Conservation (phyloP, 2,797 vertebrate genomes). For the Octomys mimax region DNA sequence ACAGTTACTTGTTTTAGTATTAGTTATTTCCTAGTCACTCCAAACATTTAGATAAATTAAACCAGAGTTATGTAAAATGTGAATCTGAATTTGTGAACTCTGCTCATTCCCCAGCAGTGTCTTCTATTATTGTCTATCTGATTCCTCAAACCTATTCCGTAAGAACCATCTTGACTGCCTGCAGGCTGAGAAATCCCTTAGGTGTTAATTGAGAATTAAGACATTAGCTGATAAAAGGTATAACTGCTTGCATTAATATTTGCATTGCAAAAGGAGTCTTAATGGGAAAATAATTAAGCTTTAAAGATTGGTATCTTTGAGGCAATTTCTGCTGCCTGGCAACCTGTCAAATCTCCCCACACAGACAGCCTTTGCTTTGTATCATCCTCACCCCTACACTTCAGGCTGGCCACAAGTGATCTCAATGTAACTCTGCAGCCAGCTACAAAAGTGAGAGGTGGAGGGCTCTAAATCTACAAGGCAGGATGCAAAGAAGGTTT, state of each 20-base stretch:
- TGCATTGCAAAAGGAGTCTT: conserved; percentile 76
- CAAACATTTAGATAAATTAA: conserved; percentile 8
- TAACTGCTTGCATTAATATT: conserved; percentile 77
- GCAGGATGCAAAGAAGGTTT: conserved; percentile 1
- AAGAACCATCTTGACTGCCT: conserved; percentile 51
- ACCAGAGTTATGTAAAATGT: neutral
- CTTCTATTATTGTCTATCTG: neutral
- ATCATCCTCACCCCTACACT: neutral
- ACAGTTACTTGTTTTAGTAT: conserved; percentile 1
- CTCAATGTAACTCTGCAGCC: neutral
- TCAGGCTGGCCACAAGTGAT: neutral
- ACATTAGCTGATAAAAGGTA: conserved; percentile 76
- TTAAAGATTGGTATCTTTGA: conserved; percentile 76
- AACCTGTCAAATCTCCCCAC: conserved; percentile 64
- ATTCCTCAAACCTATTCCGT: conserved; percentile 19
- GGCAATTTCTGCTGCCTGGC: conserved; percentile 66
- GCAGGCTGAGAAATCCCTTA: conserved; percentile 64
- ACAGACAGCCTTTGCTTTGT: neutral
- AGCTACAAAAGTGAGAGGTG: neutral
- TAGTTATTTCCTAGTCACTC: neutral
- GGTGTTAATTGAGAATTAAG: conserved; percentile 78
- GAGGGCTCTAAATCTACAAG: neutral
- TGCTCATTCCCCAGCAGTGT: neutral
- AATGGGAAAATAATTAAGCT: conserved; percentile 81
- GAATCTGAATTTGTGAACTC: conserved; percentile 3